These are phyloP conservation scores for Mormoops blainvillei DNA, from an alignment of 2,113 vertebrate genomes.

Conservation along the genomic window DNA sequence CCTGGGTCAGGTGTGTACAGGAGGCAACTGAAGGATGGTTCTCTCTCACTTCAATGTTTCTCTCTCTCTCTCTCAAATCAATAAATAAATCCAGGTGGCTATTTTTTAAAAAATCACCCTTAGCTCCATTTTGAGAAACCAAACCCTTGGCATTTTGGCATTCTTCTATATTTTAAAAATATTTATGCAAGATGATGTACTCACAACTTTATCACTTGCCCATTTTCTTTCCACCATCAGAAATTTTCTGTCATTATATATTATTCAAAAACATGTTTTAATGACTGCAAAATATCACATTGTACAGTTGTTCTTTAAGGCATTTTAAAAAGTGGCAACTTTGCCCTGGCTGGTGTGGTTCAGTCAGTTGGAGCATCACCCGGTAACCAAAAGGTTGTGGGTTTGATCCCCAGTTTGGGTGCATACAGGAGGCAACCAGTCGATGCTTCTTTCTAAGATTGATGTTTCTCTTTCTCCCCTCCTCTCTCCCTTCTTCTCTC, in stretches of 20 bases:
- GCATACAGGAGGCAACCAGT: too few species aligned
- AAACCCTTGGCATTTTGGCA: not conserved
- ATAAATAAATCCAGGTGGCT: too few species aligned
- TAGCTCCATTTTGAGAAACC: not conserved
- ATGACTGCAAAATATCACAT: not conserved
- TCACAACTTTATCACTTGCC: not conserved
- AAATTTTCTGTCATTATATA: not conserved
- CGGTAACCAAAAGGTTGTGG: too few species aligned
- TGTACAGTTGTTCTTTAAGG: not conserved
- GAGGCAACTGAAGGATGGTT: too few species aligned
- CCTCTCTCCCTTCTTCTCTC: too few species aligned
- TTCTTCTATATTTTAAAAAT: not conserved
- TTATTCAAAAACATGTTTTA: constrained; percentile 36
- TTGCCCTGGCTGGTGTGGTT: not conserved
- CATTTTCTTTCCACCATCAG: not conserved
- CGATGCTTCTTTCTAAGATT: too few species aligned
- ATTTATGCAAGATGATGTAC: not conserved
- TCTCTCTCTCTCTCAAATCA: too few species aligned
- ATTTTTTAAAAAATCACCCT: not conserved
- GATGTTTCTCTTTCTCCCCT: too few species aligned
- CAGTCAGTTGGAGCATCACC: too few species aligned
- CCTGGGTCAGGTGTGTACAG: too few species aligned
- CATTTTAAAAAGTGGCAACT: constrained; percentile 7
- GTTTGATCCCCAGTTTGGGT: too few species aligned
- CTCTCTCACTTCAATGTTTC: too few species aligned